These are phyloP conservation scores for Ceyx melanurus DNA, from an alignment of 2,113 vertebrate species.

Conservation along the genomic window DNA sequence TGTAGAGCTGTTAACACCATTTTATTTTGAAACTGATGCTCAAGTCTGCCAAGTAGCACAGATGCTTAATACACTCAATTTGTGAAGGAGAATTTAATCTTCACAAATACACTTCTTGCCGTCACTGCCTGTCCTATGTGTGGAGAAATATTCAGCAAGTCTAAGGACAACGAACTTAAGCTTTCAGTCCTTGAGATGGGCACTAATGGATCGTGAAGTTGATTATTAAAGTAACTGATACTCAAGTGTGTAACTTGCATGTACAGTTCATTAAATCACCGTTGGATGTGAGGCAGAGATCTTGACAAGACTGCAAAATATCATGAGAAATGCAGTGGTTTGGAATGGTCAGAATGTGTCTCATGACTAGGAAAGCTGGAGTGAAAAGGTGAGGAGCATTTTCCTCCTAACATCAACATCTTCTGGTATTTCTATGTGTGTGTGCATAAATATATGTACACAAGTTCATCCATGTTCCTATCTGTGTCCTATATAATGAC, in stretches of 20 bases:
- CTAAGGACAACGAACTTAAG: neutral
- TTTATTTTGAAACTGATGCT: slow-evolving; percentile 14
- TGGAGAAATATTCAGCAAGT: neutral
- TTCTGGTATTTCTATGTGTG: fast-evolving
- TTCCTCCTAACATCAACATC: neutral
- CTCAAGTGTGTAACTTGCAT: neutral
- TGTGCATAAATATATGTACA: fast-evolving
- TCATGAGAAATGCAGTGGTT: neutral
- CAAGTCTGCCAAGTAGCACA: neutral
- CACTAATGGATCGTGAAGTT: neutral
- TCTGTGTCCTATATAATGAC: neutral
- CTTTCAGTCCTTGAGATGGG: neutral
- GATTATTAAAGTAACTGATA: neutral
- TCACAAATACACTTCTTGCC: neutral
- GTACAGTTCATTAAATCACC: neutral
- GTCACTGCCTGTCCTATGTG: neutral
- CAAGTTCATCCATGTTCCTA: neutral
- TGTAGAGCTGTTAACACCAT: slow-evolving; percentile 11
- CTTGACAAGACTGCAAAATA: neutral
- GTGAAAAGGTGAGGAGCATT: neutral
- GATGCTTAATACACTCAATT: slow-evolving; percentile 22
- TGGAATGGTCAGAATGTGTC: neutral
- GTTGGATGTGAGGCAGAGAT: neutral
- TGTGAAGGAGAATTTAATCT: slow-evolving; percentile 49
- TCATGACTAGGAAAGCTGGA: neutral